Evolutionary conservation across 2,113 vertebrate genomes (phyloP), one percentile per base, ranked within the genome.

Genomic region (Sinosuthora webbiana): DNA sequence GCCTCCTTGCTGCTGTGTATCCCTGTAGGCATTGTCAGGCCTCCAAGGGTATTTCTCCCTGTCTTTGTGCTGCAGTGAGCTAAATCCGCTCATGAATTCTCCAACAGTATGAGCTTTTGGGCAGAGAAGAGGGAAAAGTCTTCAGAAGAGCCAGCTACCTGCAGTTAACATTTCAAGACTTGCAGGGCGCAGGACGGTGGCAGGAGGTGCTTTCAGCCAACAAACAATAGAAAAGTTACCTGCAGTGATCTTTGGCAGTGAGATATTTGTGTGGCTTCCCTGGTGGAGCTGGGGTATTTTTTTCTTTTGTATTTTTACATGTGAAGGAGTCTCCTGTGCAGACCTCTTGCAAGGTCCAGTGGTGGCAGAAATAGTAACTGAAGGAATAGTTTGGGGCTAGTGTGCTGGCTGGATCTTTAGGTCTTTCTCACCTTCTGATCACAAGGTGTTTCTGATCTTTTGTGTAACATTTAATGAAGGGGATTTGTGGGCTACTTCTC

Each of bases 161-260:
- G 64, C 23, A 44, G 47, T 33, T 80, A 77, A 37, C 59, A 45
- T 92, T 77, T 62, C 15, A 69, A 42, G 75, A 37, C 24, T 15
- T 70, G 31, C 1, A 18, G 57, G 64, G 18, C 0, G 0, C 42
- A 47, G 45, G 55, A 35, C 0, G 0, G n/a, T 91, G 64, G 52
- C 63, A 77, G 52, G 68, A 95, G 50, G 4, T 74, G 28, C 44
- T 83, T 77, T 83, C 47, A 64, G 45, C 55, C 7, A 7, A 27
- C 31, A 53, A 55, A 47, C 15, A 47, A 4, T 22, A 70, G 53
- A 33, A 87, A 59, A 73, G 25, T 65, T 55, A 37, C 18, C 16
- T 67, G 42, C 50, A 56, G 69, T 49, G 35, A 59, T 69, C 22
- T 65, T 69, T 2, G 23, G 39, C 73, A 42, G 57, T 22, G 70